These are phyloP conservation scores for Gallinago paraguaiae DNA, from an alignment of 2,113 vertebrate genomes.

Conservation along the genomic window DNA sequence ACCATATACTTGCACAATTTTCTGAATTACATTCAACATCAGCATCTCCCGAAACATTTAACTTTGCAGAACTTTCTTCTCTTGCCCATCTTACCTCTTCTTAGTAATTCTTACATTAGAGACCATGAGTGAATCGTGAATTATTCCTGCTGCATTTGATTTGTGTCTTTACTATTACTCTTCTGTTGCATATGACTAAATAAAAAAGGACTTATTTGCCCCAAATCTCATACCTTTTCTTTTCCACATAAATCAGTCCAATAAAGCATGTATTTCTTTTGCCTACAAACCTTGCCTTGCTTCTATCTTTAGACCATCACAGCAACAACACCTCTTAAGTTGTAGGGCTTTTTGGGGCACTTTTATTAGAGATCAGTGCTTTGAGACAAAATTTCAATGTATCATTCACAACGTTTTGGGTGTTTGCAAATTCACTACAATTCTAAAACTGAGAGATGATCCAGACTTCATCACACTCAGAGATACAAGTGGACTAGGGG, in stretches of 20 bases:
- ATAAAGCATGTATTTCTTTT: neutral
- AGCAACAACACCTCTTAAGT: neutral
- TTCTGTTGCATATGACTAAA: neutral
- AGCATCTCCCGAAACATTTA: neutral
- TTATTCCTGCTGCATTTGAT: neutral
- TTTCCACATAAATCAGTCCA: neutral
- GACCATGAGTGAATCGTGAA: neutral
- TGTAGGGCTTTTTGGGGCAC: neutral
- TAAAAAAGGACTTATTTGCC: neutral
- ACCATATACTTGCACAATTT: neutral
- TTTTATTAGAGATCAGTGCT: neutral
- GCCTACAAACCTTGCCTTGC: neutral
- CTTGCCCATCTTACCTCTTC: neutral
- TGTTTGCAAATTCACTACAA: constrained; percentile 45
- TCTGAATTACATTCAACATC: neutral
- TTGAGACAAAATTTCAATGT: constrained; percentile 29
- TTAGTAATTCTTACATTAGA: neutral
- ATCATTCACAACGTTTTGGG: neutral
- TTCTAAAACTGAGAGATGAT: constrained; percentile 47
- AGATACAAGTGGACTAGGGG: rapidly evolving
- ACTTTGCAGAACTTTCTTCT: neutral
- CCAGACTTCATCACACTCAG: constrained; percentile 24
- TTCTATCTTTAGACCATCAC: neutral
- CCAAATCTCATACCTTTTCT: neutral
- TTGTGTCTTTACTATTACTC: neutral